Evolutionary conservation across 1,140 invertebrate genomes (phyloP), one percentile per base, ranked within the genome.

Genomic region (Aphelinus certus): DNA sequence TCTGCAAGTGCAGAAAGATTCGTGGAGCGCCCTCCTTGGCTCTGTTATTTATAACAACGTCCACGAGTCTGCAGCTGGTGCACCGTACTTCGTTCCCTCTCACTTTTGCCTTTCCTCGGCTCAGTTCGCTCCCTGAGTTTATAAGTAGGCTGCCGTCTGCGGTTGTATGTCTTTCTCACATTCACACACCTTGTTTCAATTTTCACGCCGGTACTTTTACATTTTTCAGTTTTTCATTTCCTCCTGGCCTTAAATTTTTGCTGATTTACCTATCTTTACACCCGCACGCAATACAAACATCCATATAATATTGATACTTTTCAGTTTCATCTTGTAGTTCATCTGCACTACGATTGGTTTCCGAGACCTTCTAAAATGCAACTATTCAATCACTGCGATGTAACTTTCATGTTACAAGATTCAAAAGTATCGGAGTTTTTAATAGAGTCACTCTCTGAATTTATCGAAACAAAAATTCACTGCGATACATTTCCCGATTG

Each of bases 221-320:
- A 73, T 55, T 67, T 73, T 73, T 67, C 65, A 73, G 48, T 62
- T 73, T 73, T 47, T 68, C 51, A 73, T 68, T 67, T 68, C 57
- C 26, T 26, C 26, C 26, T 26, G 26, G 26, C 26, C 26, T 26
- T 26, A 26, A 26, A 26, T 26, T 60, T 73, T 60, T 51, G 46
- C 61, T 66, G 63, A 66, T 73, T 73, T 66, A 73, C 45, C 7
- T 49, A n/a, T 65, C 51, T 66, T 72, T 10, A 26, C 26, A 26
- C 26, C 26, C 26, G 26, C 26, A 26, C 26, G 26, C 26, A 26
- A 26, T 26, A 26, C 26, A 26, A 26, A 26, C 26, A 26, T 26
- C 26, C 26, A 26, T 26, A 26, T 26, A 26, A 26, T 26, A 26
- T 26, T 26, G 26, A 26, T 26, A 26, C 26, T 26, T 26, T 26